These are phyloP conservation scores for Hoplostethus mediterraneus DNA, from an alignment of 2,797 vertebrate species.

Conservation along the genomic window DNA sequence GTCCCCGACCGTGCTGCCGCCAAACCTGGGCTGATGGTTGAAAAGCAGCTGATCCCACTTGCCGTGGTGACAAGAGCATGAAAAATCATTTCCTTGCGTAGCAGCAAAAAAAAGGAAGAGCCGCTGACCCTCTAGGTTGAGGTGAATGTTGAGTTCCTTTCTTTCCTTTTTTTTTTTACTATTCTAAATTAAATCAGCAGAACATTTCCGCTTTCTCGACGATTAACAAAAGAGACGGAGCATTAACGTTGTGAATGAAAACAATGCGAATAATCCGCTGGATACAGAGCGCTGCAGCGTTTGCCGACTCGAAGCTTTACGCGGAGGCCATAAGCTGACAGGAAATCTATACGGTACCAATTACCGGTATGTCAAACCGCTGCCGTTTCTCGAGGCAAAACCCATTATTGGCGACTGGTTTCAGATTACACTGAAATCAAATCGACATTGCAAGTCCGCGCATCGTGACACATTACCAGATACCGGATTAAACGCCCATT, in stretches of 20 bases:
- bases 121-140: slow-evolving; percentile 36
- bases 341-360: slow-evolving; percentile 45
- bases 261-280: slow-evolving; percentile 1
- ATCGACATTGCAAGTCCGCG: slow-evolving; percentile 26
- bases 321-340: slow-evolving; percentile 20
- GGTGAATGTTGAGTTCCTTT: background rate
- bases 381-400: slow-evolving; percentile 39
- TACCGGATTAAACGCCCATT: slow-evolving; percentile 45
- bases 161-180: too few relatives aligned
- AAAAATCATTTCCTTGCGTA: slow-evolving; percentile 57
- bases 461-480: slow-evolving; percentile 41
- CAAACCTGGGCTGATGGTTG: slow-evolving; percentile 60
- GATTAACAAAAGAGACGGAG: background rate
- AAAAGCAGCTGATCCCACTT: slow-evolving; percentile 66
- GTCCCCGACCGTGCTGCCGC: background rate
- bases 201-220: background rate
- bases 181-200: too few relatives aligned
- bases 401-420: slow-evolving; percentile 45
- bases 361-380: slow-evolving; percentile 22
- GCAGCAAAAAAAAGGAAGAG: slow-evolving; percentile 12
- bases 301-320: slow-evolving; percentile 23
- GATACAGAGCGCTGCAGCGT: slow-evolving; percentile 1
- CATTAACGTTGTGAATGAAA: slow-evolving; percentile 18
- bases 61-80: slow-evolving; percentile 35
- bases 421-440: slow-evolving; percentile 52